These are phyloP conservation scores for Anas platyrhynchos DNA, from an alignment of 2,113 vertebrate species.

Conservation along the genomic window DNA sequence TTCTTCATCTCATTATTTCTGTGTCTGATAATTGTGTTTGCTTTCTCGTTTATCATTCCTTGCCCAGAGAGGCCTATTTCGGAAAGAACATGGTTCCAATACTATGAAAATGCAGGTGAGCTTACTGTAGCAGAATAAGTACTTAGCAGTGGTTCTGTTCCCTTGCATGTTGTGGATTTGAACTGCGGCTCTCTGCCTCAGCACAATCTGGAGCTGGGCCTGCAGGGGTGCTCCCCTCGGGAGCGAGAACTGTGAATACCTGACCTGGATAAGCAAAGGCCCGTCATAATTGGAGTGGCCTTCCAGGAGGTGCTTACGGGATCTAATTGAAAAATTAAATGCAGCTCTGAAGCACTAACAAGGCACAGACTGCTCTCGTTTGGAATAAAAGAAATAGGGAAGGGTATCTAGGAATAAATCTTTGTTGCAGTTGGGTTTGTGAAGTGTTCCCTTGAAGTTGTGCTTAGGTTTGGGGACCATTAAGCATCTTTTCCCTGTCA, in stretches of 20 bases:
- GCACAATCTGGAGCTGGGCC: not conserved
- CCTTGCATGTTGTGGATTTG: not conserved
- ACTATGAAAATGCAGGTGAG: conserved; percentile 81
- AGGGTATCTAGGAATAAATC: not conserved
- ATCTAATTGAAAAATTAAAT: conserved; percentile 5
- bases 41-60: conserved; percentile 93
- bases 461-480: not conserved
- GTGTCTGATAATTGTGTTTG: conserved; percentile 88
- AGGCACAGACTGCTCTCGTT: not conserved
- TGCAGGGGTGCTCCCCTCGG: conserved; percentile 13
- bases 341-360: not conserved
- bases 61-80: conserved; percentile 89
- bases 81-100: conserved; percentile 76
- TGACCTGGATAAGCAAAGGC: conserved; percentile 59
- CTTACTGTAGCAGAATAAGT: not conserved
- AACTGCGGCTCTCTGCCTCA: not conserved
- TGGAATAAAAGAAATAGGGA: not conserved
- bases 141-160: not conserved
- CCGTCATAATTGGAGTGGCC: conserved; percentile 27
- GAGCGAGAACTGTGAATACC: conserved; percentile 4
- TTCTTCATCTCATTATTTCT: conserved; percentile 90
- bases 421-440: not conserved
- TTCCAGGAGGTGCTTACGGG: conserved; percentile 45
- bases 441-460: not conserved
- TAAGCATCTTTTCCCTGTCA: not conserved